Evolutionary conservation across 2,888 invertebrate species (phyloP).

Genomic region (Sepiola atlantica): DNA sequence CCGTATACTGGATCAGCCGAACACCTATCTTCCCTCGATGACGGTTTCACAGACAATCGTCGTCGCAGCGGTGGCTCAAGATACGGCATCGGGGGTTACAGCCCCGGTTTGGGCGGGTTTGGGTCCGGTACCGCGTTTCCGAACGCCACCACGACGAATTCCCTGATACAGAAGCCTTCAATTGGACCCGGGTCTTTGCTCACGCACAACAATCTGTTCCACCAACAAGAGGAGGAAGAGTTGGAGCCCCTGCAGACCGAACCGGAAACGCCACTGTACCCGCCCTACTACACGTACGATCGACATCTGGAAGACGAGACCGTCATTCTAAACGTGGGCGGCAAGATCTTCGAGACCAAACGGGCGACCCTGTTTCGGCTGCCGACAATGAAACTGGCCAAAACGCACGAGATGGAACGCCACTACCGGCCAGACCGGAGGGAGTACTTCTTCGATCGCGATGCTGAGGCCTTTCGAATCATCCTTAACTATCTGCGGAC

Average conservation of each 20-base stretch:
- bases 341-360: conserved; percentile 67
- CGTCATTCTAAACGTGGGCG: conserved; percentile 68
- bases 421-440: conserved; percentile 62
- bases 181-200: background rate
- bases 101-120: background rate
- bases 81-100: background rate
- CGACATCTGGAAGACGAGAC: conserved; percentile 52
- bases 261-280: background rate
- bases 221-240: background rate
- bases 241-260: too few species aligned
- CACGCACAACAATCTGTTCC: background rate
- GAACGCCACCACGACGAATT: background rate
- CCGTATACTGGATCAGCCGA: conserved; percentile 9
- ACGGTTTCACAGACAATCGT: background rate
- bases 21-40: background rate
- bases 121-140: background rate
- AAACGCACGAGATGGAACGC: conserved; percentile 61
- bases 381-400: conserved; percentile 59
- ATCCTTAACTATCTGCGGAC: conserved; percentile 70
- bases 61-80: background rate
- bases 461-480: conserved; percentile 68
- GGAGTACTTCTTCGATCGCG: conserved; percentile 70
- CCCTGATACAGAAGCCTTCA: background rate
- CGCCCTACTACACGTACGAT: background rate
- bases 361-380: conserved; percentile 62